Evolutionary conservation across 2,888 invertebrate genomes (phyloP).

Genomic region (Eudasyphora cyanicolor): DNA sequence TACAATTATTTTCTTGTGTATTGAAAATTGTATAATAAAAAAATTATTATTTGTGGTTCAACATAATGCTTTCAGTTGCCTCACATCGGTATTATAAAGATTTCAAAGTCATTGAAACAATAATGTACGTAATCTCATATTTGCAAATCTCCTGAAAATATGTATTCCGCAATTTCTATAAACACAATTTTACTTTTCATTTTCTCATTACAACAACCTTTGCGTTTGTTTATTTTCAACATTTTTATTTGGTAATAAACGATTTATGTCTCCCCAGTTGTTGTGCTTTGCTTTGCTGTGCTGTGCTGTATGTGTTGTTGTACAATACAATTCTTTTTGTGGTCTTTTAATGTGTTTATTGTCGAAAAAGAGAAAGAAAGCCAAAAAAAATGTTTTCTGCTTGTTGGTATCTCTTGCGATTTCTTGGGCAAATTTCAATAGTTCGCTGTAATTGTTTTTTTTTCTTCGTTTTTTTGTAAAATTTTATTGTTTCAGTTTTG

Average conservation of each 20-base stretch:
- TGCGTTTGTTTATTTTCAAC: not conserved
- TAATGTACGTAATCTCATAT: too few species aligned
- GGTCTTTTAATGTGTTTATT: not conserved
- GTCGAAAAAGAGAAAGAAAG: not conserved
- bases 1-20: too few species aligned
- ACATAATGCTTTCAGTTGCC: too few species aligned
- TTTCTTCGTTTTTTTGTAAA: not conserved
- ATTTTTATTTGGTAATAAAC: conserved; percentile 10
- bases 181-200: not conserved
- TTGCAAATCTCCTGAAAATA: not conserved
- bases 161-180: too few species aligned
- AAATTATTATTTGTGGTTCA: too few species aligned
- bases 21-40: too few species aligned
- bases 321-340: not conserved
- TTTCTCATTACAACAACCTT: too few species aligned
- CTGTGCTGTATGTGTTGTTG: not conserved
- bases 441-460: not conserved
- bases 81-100: too few species aligned
- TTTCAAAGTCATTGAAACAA: too few species aligned
- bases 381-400: not conserved
- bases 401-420: not conserved
- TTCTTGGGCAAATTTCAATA: not conserved
- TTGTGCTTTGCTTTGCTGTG: not conserved
- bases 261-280: not conserved
- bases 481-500: not conserved